Evolutionary conservation across 2,888 invertebrate species (phyloP).

Genomic region (Xanthorhoe designata): DNA sequence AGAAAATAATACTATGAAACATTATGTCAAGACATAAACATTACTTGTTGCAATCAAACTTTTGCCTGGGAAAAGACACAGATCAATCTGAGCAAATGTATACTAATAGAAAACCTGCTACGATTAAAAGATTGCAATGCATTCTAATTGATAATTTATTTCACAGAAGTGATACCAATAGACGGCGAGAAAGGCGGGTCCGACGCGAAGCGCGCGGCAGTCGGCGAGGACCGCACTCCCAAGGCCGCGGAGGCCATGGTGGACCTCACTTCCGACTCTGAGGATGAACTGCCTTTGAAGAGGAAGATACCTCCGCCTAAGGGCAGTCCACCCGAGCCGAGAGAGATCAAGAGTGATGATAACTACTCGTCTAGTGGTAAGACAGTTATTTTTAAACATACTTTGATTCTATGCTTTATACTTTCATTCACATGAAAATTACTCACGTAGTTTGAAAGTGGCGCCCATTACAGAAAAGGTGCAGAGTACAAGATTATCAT

Average conservation of each 20-base stretch:
- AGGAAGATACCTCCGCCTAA: conserved; percentile 80
- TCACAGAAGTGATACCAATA: conserved; percentile 80
- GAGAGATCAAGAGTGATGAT: conserved; percentile 65
- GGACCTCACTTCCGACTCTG: conserved; percentile 91
- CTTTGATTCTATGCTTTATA: too few relatives aligned
- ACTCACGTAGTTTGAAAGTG: too few relatives aligned
- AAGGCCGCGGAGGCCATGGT: conserved; percentile 81
- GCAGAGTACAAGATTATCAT: too few relatives aligned
- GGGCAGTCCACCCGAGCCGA: conserved; percentile 70
- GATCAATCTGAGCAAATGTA: too few relatives aligned
- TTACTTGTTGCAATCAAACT: too few relatives aligned
- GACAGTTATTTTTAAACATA: not conserved
- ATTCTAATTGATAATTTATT: not conserved
- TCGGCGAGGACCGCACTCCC: conserved; percentile 72
- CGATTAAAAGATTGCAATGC: too few relatives aligned
- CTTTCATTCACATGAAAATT: too few relatives aligned
- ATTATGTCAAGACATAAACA: too few relatives aligned
- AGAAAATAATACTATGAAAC: too few relatives aligned
- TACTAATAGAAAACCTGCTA: not conserved
- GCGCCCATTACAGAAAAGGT: too few relatives aligned
- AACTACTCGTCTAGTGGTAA: conserved; percentile 71
- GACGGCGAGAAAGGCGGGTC: conserved; percentile 52
- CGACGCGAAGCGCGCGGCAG: conserved; percentile 69
- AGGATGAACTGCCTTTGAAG: conserved; percentile 89
- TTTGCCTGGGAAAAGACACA: too few relatives aligned